Base-by-base conservation (phyloP, 2,113 vertebrate genomes). In the Nicator chloris region DNA sequence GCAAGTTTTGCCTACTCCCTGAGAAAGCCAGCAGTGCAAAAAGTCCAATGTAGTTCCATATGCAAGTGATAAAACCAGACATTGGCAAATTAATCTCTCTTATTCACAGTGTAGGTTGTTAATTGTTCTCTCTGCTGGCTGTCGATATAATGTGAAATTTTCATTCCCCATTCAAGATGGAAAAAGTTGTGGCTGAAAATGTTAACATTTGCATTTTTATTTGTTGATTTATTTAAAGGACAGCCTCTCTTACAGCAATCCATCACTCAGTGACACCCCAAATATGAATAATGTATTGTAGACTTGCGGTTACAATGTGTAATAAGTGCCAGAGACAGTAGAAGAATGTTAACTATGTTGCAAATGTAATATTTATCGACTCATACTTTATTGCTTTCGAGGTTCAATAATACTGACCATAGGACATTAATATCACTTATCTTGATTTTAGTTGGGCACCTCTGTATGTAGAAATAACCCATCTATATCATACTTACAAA, bases 141-240 rank as follows among this genome's bases (percentile, higher is more conserved):
- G 98, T 98, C 97, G 97, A 97, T 98, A 97, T 97, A 97, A 98
- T 97, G 98, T 97, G 97, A 98, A 98, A 97, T 98, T 98, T 98
- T 98, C 97, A 98, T 98, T 98, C 97, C 96, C 97, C 95, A 96
- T 98, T 98, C 98, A 98, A 97, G 97, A 98, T 96, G 96, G 97
- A 90, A 97, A 97, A 98, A 98, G 97, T 98, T 98, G 97, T 98
- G 97, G 97, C 97, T 98, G 97, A 98, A 98, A 98, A 98, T 98
- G 98, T 98, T 98, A 98, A 98, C 97, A 98, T 98, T 98, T 98
- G 98, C 98, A 98, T 98, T 98, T 98, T 98, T 98, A 98, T 98
- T 98, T 98, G 97, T 98, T 98, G 98, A 98, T 98, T 98, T 98
- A 98, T 98, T 98, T 98, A 98, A 98, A 98, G 97, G 98, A 98